These are phyloP conservation scores for Trichopoda pennipes DNA, from an alignment of 2,888 invertebrate genomes.

Conservation along the genomic window DNA sequence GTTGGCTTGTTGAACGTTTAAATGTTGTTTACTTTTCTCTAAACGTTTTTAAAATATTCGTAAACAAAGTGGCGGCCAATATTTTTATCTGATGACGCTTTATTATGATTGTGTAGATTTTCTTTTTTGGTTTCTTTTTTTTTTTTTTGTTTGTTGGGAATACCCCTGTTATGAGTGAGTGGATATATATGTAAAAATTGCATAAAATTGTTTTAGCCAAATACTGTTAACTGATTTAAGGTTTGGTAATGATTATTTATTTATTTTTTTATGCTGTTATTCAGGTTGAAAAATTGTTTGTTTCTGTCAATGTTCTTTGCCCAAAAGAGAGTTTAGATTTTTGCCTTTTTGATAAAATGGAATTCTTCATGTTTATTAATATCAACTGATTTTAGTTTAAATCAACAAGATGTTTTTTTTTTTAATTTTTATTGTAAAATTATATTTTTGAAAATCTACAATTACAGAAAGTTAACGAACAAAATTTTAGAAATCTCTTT, in stretches of 20 bases:
- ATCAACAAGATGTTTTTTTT: too few relatives aligned
- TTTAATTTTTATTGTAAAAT: too few relatives aligned
- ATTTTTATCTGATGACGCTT: slow-evolving; percentile 66
- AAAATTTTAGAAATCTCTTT: too few relatives aligned
- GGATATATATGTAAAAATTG: background rate
- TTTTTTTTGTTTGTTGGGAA: slow-evolving; percentile 41
- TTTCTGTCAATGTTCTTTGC: too few relatives aligned
- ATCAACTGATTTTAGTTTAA: too few relatives aligned
- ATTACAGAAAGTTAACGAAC: too few relatives aligned
- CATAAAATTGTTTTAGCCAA: slow-evolving; percentile 15
- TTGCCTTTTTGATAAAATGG: too few relatives aligned
- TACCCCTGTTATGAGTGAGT: slow-evolving; percentile 48
- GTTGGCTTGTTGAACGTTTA: slow-evolving; percentile 18
- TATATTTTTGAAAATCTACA: too few relatives aligned
- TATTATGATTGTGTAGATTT: slow-evolving; percentile 62
- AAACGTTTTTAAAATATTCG: slow-evolving; percentile 32
- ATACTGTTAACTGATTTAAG: slow-evolving; percentile 61
- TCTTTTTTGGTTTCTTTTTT: too few relatives aligned
- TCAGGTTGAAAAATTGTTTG: too few relatives aligned
- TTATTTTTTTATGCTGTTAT: background rate
- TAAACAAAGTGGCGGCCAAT: slow-evolving; percentile 66
- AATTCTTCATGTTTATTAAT: too few relatives aligned
- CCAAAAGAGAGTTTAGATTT: too few relatives aligned
- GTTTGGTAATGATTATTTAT: slow-evolving; percentile 41
- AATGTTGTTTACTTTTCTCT: slow-evolving; percentile 15